Evolutionary conservation across 2,797 vertebrate genomes (phyloP).

Genomic region (Neomorphus geoffroyi): DNA sequence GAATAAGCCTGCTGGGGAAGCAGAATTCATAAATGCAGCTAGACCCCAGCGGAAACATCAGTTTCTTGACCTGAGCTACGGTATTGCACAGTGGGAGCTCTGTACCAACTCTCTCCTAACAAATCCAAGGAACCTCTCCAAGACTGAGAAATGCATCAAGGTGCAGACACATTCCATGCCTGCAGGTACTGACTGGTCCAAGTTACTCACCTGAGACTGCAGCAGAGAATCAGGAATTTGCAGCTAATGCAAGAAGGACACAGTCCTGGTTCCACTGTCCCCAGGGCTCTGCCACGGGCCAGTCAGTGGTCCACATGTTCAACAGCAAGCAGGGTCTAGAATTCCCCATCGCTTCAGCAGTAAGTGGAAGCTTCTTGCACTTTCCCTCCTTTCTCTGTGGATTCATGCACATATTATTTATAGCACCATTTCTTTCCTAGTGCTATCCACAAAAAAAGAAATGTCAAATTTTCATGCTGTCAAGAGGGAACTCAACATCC

Average conservation of each 20-base stretch:
- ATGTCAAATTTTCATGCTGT: conserved; percentile 12
- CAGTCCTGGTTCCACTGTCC: not conserved
- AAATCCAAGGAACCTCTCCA: not conserved
- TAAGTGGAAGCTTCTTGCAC: not conserved
- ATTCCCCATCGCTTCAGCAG: not conserved
- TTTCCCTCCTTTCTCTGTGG: not conserved
- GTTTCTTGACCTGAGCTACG: not conserved
- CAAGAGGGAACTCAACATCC: not conserved
- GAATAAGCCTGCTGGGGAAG: not conserved
- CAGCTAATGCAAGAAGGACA: not conserved
- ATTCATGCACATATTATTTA: not conserved
- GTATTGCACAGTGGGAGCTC: not conserved
- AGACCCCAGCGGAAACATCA: not conserved
- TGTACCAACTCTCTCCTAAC: not conserved
- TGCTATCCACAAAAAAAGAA: not conserved
- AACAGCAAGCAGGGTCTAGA: not conserved
- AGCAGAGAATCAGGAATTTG: not conserved
- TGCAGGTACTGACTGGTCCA: no score
- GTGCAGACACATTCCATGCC: not conserved
- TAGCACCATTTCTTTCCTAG: not conserved
- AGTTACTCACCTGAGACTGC: not conserved
- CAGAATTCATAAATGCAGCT: not conserved
- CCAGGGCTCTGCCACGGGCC: not conserved
- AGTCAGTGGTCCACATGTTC: not conserved
- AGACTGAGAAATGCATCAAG: rapidly evolving